phyloP scores from a whole-genome alignment of 2,113 vertebrate species.

The Pluvianellus socialis region DNA sequence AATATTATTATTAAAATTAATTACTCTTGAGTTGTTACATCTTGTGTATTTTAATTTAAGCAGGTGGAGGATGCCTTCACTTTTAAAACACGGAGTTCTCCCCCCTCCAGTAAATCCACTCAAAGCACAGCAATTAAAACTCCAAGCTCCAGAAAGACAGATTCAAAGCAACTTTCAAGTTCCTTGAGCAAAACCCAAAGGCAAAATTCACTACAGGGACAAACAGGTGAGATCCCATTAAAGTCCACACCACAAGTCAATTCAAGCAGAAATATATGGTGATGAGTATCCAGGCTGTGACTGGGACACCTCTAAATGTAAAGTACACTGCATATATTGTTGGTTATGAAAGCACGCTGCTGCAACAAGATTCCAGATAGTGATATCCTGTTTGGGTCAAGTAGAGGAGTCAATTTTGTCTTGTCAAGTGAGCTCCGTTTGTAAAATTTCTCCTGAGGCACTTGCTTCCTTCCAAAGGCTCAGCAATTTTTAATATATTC shows the following conservation, averaged over 20 bases:
- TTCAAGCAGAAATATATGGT: background rate
- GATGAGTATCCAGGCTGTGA: background rate
- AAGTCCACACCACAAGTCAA: background rate
- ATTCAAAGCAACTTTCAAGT: slow-evolving; percentile 21
- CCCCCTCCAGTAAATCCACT: background rate
- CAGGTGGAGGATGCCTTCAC: background rate
- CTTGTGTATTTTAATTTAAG: slow-evolving; percentile 23
- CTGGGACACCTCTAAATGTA: background rate
- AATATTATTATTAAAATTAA: slow-evolving; percentile 25
- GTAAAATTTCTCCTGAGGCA: background rate
- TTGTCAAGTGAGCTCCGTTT: background rate
- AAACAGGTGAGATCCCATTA: slow-evolving; percentile 3
- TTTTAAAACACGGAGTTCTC: background rate
- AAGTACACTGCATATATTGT: background rate
- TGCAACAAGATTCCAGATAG: background rate
- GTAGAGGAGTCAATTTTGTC: background rate
- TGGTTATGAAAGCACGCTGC: background rate
- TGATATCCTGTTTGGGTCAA: background rate
- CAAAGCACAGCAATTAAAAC: slow-evolving; percentile 16
- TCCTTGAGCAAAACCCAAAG: background rate
- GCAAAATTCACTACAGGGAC: background rate
- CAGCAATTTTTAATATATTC: slow-evolving; percentile 25
- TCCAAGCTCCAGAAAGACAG: background rate
- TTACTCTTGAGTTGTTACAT: background rate
- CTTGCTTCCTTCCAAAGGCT: background rate